Conservation (phyloP, 2,888 invertebrate genomes). For the Meiosimyza decipiens region DNA sequence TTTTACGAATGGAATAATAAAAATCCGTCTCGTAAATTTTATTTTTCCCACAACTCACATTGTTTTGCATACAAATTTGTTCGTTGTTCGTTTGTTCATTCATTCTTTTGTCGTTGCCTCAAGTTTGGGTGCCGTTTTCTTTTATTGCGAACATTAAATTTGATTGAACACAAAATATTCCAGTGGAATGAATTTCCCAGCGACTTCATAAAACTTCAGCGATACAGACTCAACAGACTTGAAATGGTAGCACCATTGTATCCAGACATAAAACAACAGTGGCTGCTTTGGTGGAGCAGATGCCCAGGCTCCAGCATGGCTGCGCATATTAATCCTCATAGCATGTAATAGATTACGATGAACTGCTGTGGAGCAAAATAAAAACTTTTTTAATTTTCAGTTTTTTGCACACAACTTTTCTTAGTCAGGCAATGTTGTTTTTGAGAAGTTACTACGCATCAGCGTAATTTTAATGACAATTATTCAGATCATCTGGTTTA, state of each 20-base stretch:
- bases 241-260: too few relatives aligned
- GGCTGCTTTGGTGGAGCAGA: neutral
- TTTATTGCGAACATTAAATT: slow-evolving; percentile 43
- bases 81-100: slow-evolving; percentile 47
- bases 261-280: neutral
- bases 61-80: slow-evolving; percentile 56
- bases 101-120: slow-evolving; percentile 22
- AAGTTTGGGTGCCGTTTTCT: slow-evolving; percentile 23
- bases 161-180: slow-evolving; percentile 49
- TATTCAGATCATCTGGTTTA: too few relatives aligned
- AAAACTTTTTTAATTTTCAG: slow-evolving; percentile 4
- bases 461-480: too few relatives aligned
- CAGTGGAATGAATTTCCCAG: slow-evolving; percentile 32
- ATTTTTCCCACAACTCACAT: slow-evolving; percentile 40
- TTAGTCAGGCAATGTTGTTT: too few relatives aligned
- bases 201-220: too few relatives aligned
- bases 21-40: neutral
- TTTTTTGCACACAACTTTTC: neutral
- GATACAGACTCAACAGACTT: too few relatives aligned
- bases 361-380: neutral
- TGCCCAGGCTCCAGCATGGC: neutral
- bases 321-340: too few relatives aligned
- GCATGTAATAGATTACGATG: neutral
- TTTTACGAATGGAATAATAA: neutral
- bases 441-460: too few relatives aligned